These are phyloP conservation scores for Subacronicta megacephala DNA, from an alignment of 2,888 invertebrate species.

Conservation along the genomic window DNA sequence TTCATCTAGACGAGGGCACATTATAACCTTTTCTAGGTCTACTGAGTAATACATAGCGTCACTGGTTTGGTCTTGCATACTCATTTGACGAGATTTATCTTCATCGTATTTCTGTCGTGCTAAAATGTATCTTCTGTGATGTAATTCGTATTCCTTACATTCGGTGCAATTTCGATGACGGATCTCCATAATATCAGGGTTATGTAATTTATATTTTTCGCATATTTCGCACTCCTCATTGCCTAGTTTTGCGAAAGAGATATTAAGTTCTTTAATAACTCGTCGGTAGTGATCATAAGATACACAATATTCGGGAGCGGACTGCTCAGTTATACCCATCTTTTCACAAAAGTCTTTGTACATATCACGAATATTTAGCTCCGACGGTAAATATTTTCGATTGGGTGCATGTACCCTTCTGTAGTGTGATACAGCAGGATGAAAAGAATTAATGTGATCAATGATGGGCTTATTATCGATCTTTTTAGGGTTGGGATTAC, in stretches of 20 bases:
- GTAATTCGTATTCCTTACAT: too few relatives aligned
- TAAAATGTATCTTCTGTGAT: too few relatives aligned
- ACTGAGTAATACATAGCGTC: conserved; percentile 28
- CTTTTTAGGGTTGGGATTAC: conserved; percentile 27
- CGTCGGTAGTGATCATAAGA: conserved; percentile 17
- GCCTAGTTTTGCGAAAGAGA: too few relatives aligned
- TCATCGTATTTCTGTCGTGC: conserved; percentile 20
- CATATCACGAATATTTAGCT: too few relatives aligned
- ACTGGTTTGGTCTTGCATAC: conserved; percentile 19
- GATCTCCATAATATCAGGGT: conserved; percentile 16
- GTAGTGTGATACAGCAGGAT: conserved; percentile 21
- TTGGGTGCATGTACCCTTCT: conserved; percentile 17
- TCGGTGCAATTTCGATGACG: conserved; percentile 13
- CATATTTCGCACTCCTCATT: too few relatives aligned
- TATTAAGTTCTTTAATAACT: too few relatives aligned
- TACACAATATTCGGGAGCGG: conserved; percentile 13
- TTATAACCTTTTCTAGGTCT: conserved; percentile 50
- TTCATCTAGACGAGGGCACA: conserved; percentile 58
- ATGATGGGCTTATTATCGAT: conserved; percentile 20
- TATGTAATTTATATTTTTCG: too few relatives aligned
- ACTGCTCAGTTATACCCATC: background rate
- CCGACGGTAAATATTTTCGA: too few relatives aligned
- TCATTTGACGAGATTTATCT: conserved; percentile 18
- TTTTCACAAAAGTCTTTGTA: too few relatives aligned
- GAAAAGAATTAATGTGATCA: conserved; percentile 16